A percentile compares a stretch with the other conserved stretches of the same genome.
phyloP scores from a whole-genome alignment of 2,113 vertebrate species.

The Lamprotornis superbus region DNA sequence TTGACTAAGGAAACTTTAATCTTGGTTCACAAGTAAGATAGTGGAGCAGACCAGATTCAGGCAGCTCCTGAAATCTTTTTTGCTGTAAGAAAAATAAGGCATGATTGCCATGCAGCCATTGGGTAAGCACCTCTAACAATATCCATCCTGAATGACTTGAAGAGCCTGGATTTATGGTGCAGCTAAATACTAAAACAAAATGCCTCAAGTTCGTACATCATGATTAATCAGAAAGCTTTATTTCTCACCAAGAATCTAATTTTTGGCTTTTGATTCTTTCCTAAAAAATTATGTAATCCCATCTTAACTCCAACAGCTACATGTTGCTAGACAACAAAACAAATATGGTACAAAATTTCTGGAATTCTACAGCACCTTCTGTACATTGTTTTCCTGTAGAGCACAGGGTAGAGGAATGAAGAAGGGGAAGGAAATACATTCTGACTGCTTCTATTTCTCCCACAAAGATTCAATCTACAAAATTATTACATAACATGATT shows the following conservation, averaged over 20 bases:
- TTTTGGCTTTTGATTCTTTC: background rate
- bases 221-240: background rate
- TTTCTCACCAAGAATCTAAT: background rate
- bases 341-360: background rate
- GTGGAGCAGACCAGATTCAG: background rate
- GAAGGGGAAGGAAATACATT: background rate
- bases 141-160: background rate
- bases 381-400: background rate
- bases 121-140: background rate
- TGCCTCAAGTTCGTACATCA: background rate
- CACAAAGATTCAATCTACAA: background rate
- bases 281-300: background rate
- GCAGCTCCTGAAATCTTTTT: background rate
- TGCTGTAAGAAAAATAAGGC: background rate
- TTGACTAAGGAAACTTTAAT: background rate
- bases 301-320: background rate
- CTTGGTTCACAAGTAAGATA: background rate
- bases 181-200: background rate
- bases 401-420: fast-evolving
- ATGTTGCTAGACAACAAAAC: background rate
- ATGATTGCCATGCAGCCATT: background rate
- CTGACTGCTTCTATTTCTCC: background rate
- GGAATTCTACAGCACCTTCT: background rate
- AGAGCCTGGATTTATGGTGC: background rate
- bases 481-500: background rate